Evolutionary conservation across 1,140 invertebrate genomes (phyloP).

Genomic region (Schlechtendalia chinensis): DNA sequence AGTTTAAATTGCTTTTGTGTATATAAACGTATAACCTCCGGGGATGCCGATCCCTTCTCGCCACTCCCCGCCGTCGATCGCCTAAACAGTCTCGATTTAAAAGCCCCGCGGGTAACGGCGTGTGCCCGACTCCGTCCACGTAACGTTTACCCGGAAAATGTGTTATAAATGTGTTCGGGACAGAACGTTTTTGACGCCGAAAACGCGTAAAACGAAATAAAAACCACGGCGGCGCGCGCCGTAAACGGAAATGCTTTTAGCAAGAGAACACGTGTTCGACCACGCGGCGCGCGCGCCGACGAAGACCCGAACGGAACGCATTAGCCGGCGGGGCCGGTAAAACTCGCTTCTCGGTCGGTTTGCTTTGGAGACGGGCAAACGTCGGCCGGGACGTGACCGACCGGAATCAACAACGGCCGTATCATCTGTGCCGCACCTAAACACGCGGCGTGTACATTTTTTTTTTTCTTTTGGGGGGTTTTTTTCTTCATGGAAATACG

Average conservation of each 20-base stretch:
- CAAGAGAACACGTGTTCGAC: slow-evolving; percentile 31
- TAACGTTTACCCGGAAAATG: slow-evolving; percentile 7
- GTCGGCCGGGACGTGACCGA: slow-evolving; percentile 10
- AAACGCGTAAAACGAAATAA: slow-evolving; percentile 15
- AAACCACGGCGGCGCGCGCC: neutral
- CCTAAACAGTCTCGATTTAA: slow-evolving; percentile 46
- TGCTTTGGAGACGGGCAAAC: slow-evolving; percentile 36
- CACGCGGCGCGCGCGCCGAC: neutral
- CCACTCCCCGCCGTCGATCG: slow-evolving; percentile 29
- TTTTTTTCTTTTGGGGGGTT: neutral
- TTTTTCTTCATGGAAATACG: neutral
- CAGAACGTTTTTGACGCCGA: neutral
- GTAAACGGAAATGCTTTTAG: slow-evolving; percentile 43
- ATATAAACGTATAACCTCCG: neutral
- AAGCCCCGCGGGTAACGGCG: slow-evolving; percentile 22
- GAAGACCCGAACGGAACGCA: slow-evolving; percentile 24
- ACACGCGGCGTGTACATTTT: too few relatives aligned
- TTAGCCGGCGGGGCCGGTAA: slow-evolving; percentile 11
- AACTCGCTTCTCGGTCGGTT: neutral
- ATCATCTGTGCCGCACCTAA: too few relatives aligned
- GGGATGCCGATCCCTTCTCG: neutral
- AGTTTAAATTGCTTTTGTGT: slow-evolving; percentile 47
- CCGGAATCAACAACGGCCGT: too few relatives aligned
- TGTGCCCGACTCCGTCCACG: neutral
- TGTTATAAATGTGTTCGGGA: neutral